Evolutionary conservation across 2,888 invertebrate genomes (phyloP).

Genomic region (Ecliptopera silaceata): DNA sequence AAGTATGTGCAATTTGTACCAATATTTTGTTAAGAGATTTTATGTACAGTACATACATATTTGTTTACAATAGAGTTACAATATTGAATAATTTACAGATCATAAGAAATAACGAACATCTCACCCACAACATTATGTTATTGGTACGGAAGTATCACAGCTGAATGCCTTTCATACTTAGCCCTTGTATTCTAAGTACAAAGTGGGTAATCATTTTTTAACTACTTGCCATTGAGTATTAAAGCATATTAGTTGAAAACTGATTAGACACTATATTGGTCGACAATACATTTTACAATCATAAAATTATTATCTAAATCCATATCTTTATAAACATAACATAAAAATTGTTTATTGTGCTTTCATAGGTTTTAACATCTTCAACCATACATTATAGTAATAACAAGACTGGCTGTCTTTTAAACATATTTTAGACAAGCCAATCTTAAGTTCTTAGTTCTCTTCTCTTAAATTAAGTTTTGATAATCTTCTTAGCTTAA

Average conservation of each 20-base stretch:
- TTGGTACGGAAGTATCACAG: slow-evolving; percentile 62
- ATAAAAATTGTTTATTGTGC: slow-evolving; percentile 31
- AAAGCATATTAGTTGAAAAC: slow-evolving; percentile 4
- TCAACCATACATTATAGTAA: slow-evolving; percentile 27
- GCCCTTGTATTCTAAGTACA: slow-evolving; percentile 21
- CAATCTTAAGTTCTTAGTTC: slow-evolving; percentile 33
- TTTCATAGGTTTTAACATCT: slow-evolving; percentile 24
- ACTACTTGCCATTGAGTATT: neutral
- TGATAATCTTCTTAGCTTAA: slow-evolving; percentile 21
- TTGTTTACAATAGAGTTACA: slow-evolving; percentile 46
- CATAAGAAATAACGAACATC: slow-evolving; percentile 36
- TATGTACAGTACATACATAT: slow-evolving; percentile 67
- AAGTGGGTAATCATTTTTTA: slow-evolving; percentile 15
- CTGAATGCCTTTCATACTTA: slow-evolving; percentile 41
- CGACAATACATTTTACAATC: slow-evolving; percentile 23
- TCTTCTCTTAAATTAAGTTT: slow-evolving; percentile 25
- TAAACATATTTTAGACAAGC: slow-evolving; percentile 65
- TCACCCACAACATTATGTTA: slow-evolving; percentile 42
- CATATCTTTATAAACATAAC: slow-evolving; percentile 25
- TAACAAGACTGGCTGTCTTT: slow-evolving; percentile 50
- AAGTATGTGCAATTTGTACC: slow-evolving; percentile 41
- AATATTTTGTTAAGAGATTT: slow-evolving; percentile 34
- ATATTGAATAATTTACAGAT: slow-evolving; percentile 39
- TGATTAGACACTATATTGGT: slow-evolving; percentile 10
- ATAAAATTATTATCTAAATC: slow-evolving; percentile 28